These are phyloP conservation scores for Aphaenogaster rudis DNA, from an alignment of 1,140 invertebrate genomes.

Conservation along the genomic window DNA sequence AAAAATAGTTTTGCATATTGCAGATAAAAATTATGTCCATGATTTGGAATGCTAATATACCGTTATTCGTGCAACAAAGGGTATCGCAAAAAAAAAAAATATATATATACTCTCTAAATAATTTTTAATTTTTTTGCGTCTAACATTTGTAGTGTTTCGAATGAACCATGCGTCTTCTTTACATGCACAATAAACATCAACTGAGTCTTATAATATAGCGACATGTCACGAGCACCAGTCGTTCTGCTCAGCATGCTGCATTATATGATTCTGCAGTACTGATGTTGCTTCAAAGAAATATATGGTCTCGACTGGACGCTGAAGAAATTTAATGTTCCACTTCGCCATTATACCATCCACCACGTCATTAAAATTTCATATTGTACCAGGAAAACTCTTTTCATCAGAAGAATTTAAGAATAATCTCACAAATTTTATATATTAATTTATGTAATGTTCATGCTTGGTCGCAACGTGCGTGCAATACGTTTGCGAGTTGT, in stretches of 20 bases:
- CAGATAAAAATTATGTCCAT: not conserved
- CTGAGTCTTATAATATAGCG: constrained; percentile 37
- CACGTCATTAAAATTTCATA: constrained; percentile 42
- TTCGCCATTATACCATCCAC: constrained; percentile 47
- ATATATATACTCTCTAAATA: not conserved
- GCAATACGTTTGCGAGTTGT: not conserved
- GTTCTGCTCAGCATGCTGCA: constrained; percentile 50
- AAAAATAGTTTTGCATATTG: not conserved
- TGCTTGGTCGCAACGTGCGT: not conserved
- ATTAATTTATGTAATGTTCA: constrained; percentile 43
- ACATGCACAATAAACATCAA: constrained; percentile 34
- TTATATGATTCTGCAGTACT: constrained; percentile 47
- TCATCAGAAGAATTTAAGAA: constrained; percentile 25
- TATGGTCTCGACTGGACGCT: constrained; percentile 39
- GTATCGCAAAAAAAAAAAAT: not conserved
- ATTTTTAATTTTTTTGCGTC: constrained; percentile 28
- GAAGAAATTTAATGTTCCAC: constrained; percentile 53
- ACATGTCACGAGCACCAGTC: constrained; percentile 39
- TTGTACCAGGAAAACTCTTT: constrained; percentile 1
- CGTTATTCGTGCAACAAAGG: not conserved
- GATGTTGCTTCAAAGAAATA: constrained; percentile 54
- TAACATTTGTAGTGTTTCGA: not conserved
- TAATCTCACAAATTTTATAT: not conserved
- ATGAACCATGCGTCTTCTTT: constrained; percentile 22
- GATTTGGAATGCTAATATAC: not conserved